Percentiles rank a stretch among this genome's conserved stretches.
These are phyloP conservation scores for Phalloptychus januarius DNA, from an alignment of 2,797 vertebrate genomes.

Conservation along the genomic window DNA sequence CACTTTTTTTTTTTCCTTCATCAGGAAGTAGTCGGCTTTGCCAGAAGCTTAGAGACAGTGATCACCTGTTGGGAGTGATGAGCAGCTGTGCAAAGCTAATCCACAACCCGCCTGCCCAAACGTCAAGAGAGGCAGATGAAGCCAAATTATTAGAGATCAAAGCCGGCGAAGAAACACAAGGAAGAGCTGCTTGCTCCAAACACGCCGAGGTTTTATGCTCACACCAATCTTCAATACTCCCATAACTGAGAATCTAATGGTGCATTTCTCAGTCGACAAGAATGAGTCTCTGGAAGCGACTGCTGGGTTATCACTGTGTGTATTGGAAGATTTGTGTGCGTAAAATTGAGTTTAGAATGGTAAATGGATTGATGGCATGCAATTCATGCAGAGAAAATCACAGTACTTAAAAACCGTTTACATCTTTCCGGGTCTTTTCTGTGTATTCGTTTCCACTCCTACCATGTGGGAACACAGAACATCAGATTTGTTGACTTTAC, in stretches of 20 bases:
- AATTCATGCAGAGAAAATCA: not conserved
- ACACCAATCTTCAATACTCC: not conserved
- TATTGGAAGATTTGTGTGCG: not conserved
- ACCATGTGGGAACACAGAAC: not conserved
- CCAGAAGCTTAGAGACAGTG: not conserved
- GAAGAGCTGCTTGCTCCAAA: not conserved
- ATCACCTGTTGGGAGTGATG: not conserved
- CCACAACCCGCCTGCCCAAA: too few relatives aligned
- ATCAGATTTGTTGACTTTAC: not conserved
- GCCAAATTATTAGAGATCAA: not conserved
- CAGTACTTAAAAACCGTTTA: not conserved
- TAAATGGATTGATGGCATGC: not conserved
- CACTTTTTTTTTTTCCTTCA: not conserved
- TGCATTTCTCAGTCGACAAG: not conserved
- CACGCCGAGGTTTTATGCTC: not conserved
- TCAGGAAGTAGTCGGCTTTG: not conserved
- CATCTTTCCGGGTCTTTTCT: not conserved
- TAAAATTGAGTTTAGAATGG: not conserved
- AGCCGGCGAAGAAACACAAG: not conserved
- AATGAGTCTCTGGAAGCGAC: not conserved
- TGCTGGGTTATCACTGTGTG: not conserved
- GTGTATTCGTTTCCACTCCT: not conserved
- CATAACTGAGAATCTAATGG: not conserved
- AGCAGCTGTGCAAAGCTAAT: not conserved
- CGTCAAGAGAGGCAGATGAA: not conserved